Conservation (phyloP, 2,888 invertebrate genomes). For the Chrysomela aeneicollis region DNA sequence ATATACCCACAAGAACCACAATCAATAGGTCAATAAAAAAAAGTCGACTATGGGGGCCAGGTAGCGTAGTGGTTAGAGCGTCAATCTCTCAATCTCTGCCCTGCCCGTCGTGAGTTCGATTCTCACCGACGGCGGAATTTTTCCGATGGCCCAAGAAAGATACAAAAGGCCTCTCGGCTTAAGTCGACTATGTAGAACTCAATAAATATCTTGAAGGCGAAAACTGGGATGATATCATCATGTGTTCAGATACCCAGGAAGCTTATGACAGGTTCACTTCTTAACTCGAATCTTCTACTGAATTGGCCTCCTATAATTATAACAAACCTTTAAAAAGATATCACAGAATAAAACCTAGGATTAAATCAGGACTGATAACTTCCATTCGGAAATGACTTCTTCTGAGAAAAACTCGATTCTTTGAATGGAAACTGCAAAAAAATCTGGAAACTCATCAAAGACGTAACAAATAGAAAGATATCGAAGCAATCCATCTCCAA, state of each 20-base stretch:
- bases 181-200: neutral
- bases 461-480: neutral
- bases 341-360: neutral
- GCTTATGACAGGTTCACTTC: neutral
- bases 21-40: slow-evolving; percentile 1
- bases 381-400: neutral
- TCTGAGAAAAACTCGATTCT: neutral
- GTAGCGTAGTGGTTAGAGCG: no score
- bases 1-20: neutral
- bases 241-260: no score
- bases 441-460: neutral
- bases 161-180: no score
- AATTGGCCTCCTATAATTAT: neutral
- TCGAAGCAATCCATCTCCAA: neutral
- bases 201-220: no score
- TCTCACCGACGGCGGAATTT: no score
- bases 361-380: neutral
- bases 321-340: neutral
- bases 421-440: neutral
- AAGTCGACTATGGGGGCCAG: no score
- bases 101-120: no score
- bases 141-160: no score
- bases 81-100: no score
- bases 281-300: neutral
- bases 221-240: no score